Conservation (phyloP, 2,888 invertebrate species). For the Netelia inedita region DNA sequence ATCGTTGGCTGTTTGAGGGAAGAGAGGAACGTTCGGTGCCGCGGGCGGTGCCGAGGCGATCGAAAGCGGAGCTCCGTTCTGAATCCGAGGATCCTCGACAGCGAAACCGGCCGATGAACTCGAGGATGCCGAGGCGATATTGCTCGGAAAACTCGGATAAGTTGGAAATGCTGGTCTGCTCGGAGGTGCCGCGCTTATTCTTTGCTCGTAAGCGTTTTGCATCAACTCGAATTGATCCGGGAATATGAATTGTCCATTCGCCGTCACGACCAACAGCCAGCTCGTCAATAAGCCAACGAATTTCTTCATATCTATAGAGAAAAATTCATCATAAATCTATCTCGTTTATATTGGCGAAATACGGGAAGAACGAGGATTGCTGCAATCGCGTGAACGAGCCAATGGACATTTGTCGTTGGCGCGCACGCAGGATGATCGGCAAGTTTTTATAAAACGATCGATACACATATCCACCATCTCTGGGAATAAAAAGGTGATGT, state of each 20-base stretch:
- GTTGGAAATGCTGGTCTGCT: slow-evolving; percentile 7
- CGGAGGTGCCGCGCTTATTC: background rate
- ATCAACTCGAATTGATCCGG: slow-evolving; percentile 72
- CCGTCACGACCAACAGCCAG: slow-evolving; percentile 57
- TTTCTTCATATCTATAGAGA: slow-evolving; percentile 51
- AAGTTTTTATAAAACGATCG: too few relatives aligned
- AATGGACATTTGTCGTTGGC: too few relatives aligned
- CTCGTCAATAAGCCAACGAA: slow-evolving; percentile 54
- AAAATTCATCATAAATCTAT: background rate
- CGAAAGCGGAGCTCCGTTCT: background rate
- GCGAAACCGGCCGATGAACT: background rate
- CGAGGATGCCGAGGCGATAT: background rate
- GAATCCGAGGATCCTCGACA: background rate
- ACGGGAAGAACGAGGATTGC: background rate
- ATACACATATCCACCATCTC: too few relatives aligned
- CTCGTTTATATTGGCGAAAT: background rate
- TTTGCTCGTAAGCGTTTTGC: slow-evolving; percentile 22
- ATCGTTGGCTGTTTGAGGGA: background rate
- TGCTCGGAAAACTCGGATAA: too few relatives aligned
- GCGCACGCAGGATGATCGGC: too few relatives aligned
- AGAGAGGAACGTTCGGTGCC: background rate
- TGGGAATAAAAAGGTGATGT: too few relatives aligned
- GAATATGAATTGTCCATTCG: slow-evolving; percentile 71
- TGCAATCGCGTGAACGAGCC: background rate
- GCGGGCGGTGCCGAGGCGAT: background rate